Base-by-base conservation (phyloP, 2,888 invertebrate genomes). In the Heteropelma amictum region DNA sequence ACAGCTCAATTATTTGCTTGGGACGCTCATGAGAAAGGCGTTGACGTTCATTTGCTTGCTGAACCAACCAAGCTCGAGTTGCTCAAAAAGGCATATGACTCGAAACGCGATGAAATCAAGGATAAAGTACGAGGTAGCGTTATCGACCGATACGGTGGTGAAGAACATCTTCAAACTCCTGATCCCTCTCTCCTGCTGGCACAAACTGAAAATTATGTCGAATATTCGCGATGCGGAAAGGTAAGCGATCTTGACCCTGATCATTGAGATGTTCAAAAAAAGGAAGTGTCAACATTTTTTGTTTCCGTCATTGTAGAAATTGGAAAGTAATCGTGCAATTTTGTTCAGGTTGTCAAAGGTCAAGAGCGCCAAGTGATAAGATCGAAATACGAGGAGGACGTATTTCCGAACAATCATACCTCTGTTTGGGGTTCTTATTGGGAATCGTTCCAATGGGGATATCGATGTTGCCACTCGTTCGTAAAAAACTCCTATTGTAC, bases 51-150 rank as follows among this genome's bases (percentile, higher is more conserved):
- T 88, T 92, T 98, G 68, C 92, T 99, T 79, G 99, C 99, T 2
- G 99, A 99, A 89, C 99, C 99, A 5, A 99, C 99, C 8, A 98
- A 98, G 89, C 90, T 99, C 76, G 99, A 98, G 89, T 90, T 97
- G 81, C 90, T 99, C 72, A 95, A 97, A 88, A 93, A 95, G 64
- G 96, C 98, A 89, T 98, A 97, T 88, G 94, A 95, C 70, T 93
- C 95, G 80, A 96, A 97, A 88, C 97, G 97, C 87, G 95, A 96
- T 38, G 95, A 95, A 81, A 95, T 97, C 81, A 98, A 99, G 90
- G 93, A 95, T 8, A 92, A 95, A 90, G 95, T 96, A 54, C 94
- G 95, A 81, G 93, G 95, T 75, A 94, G 94, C 65, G 94, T 99
- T 68, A 91, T 99, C 40, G 96, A 97, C 81, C 95, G 95, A 86